Conservation (phyloP, 2,888 invertebrate genomes). For the Abrostola triplasia region DNA sequence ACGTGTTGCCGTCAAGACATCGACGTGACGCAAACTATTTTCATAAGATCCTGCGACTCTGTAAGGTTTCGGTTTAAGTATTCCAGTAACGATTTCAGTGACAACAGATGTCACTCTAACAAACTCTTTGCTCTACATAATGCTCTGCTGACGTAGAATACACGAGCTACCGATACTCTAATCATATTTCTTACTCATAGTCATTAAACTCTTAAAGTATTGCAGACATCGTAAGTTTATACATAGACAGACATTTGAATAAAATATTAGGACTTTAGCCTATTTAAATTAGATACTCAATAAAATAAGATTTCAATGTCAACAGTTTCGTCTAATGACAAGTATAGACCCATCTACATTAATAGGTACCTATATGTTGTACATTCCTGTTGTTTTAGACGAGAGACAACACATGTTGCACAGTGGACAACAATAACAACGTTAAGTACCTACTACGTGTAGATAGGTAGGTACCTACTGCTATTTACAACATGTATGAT, state of each 20-base stretch:
- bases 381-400: background rate
- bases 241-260: conserved; percentile 23
- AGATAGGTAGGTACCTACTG: background rate
- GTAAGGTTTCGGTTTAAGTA: conserved; percentile 19
- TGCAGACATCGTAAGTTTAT: conserved; percentile 10
- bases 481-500: conserved; percentile 1
- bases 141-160: conserved; percentile 5
- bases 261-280: conserved; percentile 20
- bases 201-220: background rate
- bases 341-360: background rate
- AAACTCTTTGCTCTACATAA: conserved; percentile 10
- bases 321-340: conserved; percentile 30
- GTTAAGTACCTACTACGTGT: conserved; percentile 23
- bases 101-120: background rate
- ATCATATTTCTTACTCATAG: too few species aligned
- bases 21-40: conserved; percentile 43
- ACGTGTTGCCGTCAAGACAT: conserved; percentile 48
- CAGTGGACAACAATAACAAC: conserved; percentile 10
- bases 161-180: background rate
- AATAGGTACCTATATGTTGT: background rate
- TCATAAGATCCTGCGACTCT: conserved; percentile 11
- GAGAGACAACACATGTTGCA: background rate
- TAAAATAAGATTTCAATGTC: conserved; percentile 40
- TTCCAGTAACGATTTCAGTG: conserved; percentile 13
- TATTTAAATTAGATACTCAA: conserved; percentile 20